A percentile compares a stretch with the other conserved stretches of the same genome.
phyloP scores from a whole-genome alignment of 2,888 invertebrate species.

The Pilophorus perplexus region DNA sequence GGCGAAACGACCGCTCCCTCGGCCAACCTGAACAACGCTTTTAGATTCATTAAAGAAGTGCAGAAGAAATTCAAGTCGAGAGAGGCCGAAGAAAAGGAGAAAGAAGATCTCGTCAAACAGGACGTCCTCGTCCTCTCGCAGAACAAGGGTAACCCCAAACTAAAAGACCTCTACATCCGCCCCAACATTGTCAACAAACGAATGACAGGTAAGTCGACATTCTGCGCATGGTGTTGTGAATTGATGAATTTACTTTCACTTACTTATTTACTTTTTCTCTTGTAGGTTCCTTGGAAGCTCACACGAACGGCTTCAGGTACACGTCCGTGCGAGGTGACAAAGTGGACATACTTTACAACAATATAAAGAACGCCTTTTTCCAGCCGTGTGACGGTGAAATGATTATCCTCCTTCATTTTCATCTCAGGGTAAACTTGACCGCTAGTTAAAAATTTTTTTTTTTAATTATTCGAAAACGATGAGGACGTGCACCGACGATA shows the following conservation, averaged over 20 bases:
- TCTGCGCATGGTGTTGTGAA: background rate
- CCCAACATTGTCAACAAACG: conserved; percentile 98
- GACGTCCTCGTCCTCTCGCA: conserved; percentile 90
- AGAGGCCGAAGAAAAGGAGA: conserved; percentile 97
- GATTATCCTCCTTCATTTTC: conserved; percentile 98
- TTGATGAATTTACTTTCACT: background rate
- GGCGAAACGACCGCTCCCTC: conserved; percentile 93
- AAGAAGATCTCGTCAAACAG: conserved; percentile 98
- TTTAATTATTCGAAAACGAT: too few species aligned
- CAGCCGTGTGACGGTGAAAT: conserved; percentile 99
- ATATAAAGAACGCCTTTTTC: conserved; percentile 98
- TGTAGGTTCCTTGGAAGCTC: conserved; percentile 80
- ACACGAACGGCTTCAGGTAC: conserved; percentile 93
- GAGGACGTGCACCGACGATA: too few species aligned
- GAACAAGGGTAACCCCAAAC: conserved; percentile 95
- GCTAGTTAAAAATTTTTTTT: too few species aligned
- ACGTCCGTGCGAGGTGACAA: conserved; percentile 99
- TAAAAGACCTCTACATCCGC: conserved; percentile 95
- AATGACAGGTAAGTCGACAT: conserved; percentile 66
- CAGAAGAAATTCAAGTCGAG: conserved; percentile 98
- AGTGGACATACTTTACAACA: conserved; percentile 98
- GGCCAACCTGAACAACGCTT: conserved; percentile 92
- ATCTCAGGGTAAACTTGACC: conserved; percentile 84
- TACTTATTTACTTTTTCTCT: background rate
- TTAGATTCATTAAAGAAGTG: conserved; percentile 96